phyloP scores from a whole-genome alignment of 2,888 invertebrate genomes.

The Dorcus parallelipipedus region DNA sequence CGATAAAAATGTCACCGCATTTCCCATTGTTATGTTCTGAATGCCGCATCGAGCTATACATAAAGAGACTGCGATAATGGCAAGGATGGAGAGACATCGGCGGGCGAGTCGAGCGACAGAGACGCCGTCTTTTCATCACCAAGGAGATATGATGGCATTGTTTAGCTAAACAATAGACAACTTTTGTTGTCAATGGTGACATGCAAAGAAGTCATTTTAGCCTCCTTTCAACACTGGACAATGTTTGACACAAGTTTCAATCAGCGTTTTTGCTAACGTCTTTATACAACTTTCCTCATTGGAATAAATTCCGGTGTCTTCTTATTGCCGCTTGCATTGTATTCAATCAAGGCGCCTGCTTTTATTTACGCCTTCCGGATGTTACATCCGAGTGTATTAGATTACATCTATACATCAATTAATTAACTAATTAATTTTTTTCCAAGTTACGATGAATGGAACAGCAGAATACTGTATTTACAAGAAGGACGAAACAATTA shows the following conservation, averaged over 20 bases:
- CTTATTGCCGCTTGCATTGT: too few relatives aligned
- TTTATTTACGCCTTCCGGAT: too few relatives aligned
- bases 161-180: constrained; percentile 47
- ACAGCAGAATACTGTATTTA: too few relatives aligned
- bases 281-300: constrained; percentile 27
- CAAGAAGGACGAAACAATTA: too few relatives aligned
- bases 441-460: too few relatives aligned
- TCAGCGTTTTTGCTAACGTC: constrained; percentile 35
- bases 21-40: constrained; percentile 44
- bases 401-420: too few relatives aligned
- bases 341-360: too few relatives aligned
- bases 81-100: constrained; percentile 31
- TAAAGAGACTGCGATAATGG: constrained; percentile 44
- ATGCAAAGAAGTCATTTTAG: constrained; percentile 47
- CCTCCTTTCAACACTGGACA: constrained; percentile 41
- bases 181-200: constrained; percentile 47
- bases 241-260: constrained; percentile 44
- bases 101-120: constrained; percentile 25
- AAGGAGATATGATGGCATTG: constrained; percentile 47
- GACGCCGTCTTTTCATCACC: constrained; percentile 40
- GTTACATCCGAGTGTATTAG: too few relatives aligned
- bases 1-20: constrained; percentile 45
- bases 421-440: too few relatives aligned
- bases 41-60: constrained; percentile 44
- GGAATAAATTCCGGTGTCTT: not conserved